These are phyloP conservation scores for Caenorhabditis brenneri DNA, from an alignment of 1,140 invertebrate species.

Conservation along the genomic window DNA sequence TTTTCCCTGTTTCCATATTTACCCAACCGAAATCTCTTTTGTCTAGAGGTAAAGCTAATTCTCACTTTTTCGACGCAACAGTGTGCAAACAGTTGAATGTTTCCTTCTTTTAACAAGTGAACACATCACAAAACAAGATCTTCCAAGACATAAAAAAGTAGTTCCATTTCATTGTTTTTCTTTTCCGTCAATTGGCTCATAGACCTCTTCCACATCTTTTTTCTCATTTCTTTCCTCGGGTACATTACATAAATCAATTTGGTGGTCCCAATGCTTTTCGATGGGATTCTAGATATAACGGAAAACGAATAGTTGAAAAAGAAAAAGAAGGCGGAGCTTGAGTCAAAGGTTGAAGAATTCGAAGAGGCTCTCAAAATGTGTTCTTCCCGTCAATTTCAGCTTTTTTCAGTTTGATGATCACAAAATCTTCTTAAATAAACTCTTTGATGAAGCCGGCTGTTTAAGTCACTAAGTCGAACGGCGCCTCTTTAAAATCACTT, in stretches of 20 bases:
- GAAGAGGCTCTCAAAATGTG: background rate
- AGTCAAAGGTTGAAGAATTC: background rate
- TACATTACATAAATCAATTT: conserved; percentile 11
- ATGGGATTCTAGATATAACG: too few relatives aligned
- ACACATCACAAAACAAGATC: conserved; percentile 24
- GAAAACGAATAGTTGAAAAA: background rate
- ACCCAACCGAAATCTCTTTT: background rate
- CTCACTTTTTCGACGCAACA: background rate
- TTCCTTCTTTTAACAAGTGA: too few relatives aligned
- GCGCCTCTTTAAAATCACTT: too few relatives aligned
- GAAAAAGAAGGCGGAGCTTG: background rate
- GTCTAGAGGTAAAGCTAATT: background rate
- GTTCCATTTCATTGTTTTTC: conserved; percentile 9
- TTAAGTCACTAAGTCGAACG: background rate
- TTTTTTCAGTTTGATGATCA: background rate
- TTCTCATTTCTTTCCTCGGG: background rate
- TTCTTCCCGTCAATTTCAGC: background rate
- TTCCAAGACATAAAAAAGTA: background rate
- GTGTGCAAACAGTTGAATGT: conserved; percentile 5
- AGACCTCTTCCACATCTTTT: background rate
- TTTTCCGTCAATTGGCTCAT: background rate
- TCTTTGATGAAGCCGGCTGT: background rate
- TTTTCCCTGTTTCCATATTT: background rate
- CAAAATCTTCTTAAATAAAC: background rate
- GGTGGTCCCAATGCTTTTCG: background rate